These are phyloP conservation scores for Muntiacus muntjak DNA, from an alignment of 2,113 vertebrate species.

Conservation along the genomic window DNA sequence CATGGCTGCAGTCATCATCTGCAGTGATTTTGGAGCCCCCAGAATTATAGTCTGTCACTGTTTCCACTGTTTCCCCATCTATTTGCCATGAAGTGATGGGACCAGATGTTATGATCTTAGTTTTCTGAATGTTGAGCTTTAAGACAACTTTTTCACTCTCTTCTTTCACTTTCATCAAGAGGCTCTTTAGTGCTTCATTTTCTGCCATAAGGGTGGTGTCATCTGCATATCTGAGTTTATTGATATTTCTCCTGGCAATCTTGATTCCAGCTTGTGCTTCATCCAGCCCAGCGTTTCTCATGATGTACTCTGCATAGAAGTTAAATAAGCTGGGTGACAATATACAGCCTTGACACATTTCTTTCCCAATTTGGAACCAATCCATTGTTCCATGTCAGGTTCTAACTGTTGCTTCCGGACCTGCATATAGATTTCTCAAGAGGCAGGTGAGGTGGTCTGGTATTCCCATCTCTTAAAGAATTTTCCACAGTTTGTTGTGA, in stretches of 20 bases:
- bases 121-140: background rate
- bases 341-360: background rate
- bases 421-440: background rate
- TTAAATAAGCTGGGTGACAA: background rate
- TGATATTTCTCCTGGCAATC: background rate
- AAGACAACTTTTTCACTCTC: background rate
- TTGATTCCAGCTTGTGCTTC: background rate
- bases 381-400: background rate
- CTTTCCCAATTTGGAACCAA: background rate
- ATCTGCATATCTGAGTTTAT: background rate
- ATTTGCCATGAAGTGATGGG: background rate
- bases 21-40: background rate
- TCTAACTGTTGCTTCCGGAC: background rate
- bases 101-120: background rate
- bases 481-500: background rate
- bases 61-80: background rate
- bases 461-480: background rate
- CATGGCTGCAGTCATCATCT: too few species aligned
- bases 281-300: accelerated
- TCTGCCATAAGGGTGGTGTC: background rate
- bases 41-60: background rate
- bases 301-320: background rate
- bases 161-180: background rate
- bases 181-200: background rate
- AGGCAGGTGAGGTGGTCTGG: background rate